Percentiles rank a stretch among this genome's conserved stretches.
Conservation (phyloP, 2,888 invertebrate genomes). For the Linyphia triangularis region DNA sequence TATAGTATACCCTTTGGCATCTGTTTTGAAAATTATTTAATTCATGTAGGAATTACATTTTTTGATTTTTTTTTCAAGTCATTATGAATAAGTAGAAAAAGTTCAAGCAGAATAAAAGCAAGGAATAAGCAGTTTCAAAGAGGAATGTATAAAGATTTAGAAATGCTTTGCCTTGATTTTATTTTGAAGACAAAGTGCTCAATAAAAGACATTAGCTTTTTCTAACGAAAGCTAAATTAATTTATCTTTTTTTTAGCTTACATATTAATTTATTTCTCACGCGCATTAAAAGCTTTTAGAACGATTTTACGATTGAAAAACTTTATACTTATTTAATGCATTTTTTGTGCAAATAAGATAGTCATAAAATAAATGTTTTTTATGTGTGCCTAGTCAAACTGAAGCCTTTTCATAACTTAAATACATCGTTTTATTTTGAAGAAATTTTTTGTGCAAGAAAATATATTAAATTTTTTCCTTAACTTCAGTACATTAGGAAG, state of each 20-base stretch:
- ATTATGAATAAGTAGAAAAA: not conserved
- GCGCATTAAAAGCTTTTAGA: not conserved
- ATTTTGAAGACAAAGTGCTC: not conserved
- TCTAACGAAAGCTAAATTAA: slow-evolving; percentile 2
- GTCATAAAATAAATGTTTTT: not conserved
- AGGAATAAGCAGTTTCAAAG: not conserved
- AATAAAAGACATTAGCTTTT: not conserved
- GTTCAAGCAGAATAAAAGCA: not conserved
- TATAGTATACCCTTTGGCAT: no score
- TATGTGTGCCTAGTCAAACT: not conserved
- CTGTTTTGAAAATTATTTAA: no score
- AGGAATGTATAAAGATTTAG: not conserved
- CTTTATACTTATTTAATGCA: not conserved
- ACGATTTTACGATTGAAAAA: not conserved
- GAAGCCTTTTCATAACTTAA: not conserved
- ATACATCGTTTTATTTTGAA: no score
- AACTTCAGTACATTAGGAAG: no score
- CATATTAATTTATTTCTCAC: not conserved
- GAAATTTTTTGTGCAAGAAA: no score
- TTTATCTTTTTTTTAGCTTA: not conserved
- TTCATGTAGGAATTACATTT: no score
- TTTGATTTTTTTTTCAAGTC: not conserved
- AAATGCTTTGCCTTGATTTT: not conserved
- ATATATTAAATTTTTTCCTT: no score
- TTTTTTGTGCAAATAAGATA: slow-evolving; percentile 1